Evolutionary conservation across 2,797 vertebrate species (phyloP).

Genomic region (Sebastes hubbsi): DNA sequence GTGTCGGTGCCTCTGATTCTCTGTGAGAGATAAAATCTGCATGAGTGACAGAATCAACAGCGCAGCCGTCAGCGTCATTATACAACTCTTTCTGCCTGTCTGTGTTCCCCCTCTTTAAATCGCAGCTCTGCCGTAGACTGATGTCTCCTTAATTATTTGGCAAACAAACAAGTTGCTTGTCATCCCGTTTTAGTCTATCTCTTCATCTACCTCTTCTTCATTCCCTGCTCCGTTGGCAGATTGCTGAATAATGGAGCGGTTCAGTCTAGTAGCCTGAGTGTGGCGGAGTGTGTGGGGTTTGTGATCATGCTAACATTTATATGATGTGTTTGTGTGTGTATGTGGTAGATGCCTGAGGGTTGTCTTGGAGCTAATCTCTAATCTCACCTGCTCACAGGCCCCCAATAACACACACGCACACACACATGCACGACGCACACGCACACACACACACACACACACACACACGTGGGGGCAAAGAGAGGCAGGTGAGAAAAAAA

Average conservation of each 20-base stretch:
- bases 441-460: neutral
- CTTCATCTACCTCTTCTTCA: constrained; percentile 56
- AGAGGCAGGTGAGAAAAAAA: neutral
- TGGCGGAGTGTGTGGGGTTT: constrained; percentile 11
- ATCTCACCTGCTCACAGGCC: constrained; percentile 21
- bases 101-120: constrained; percentile 51
- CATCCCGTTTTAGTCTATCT: constrained; percentile 49
- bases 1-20: constrained; percentile 30
- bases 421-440: neutral
- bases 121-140: constrained; percentile 38
- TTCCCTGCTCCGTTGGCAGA: constrained; percentile 43
- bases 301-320: constrained; percentile 10
- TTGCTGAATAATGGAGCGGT: constrained; percentile 70
- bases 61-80: constrained; percentile 34
- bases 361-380: constrained; percentile 50
- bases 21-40: constrained; percentile 39
- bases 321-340: neutral
- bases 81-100: constrained; percentile 39
- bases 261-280: constrained; percentile 17
- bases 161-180: constrained; percentile 72
- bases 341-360: constrained; percentile 30
- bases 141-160: constrained; percentile 71
- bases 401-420: neutral
- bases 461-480: neutral
- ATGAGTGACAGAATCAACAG: constrained; percentile 50